Conservation (phyloP, 2,888 invertebrate species). For the Geophilus truncorum region DNA sequence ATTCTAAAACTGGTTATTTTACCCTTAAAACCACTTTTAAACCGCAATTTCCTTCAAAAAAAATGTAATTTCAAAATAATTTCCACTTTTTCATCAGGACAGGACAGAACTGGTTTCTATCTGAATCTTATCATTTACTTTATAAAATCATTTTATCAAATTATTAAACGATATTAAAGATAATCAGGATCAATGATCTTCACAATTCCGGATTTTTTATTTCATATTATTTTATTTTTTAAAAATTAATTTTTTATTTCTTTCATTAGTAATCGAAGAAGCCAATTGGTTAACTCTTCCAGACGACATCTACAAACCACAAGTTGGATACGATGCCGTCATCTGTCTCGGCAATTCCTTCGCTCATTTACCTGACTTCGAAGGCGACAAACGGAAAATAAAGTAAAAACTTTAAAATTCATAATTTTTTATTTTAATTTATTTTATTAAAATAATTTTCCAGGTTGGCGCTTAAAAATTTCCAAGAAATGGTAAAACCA, state of each 20-base stretch:
- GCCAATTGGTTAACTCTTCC: slow-evolving; percentile 81
- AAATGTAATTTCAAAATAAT: too few relatives aligned
- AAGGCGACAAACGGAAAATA: slow-evolving; percentile 72
- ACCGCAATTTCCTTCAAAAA: too few relatives aligned
- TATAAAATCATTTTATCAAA: too few relatives aligned
- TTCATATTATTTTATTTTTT: slow-evolving; percentile 18
- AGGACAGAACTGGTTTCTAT: too few relatives aligned
- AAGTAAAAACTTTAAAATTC: slow-evolving; percentile 49
- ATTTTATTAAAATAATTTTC: slow-evolving; percentile 25
- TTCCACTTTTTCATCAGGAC: neutral
- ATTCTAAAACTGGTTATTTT: too few relatives aligned
- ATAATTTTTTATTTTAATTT: neutral
- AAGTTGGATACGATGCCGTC: slow-evolving; percentile 75
- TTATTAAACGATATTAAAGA: too few relatives aligned
- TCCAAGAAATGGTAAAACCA: slow-evolving; percentile 74
- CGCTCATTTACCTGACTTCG: slow-evolving; percentile 76
- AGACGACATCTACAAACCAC: slow-evolving; percentile 57
- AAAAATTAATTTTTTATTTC: neutral
- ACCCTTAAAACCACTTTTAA: too few relatives aligned
- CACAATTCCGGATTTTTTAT: neutral
- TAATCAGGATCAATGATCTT: neutral
- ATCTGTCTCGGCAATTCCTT: slow-evolving; percentile 87
- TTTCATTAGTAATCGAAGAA: slow-evolving; percentile 72
- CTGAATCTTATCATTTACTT: too few relatives aligned
- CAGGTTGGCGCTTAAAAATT: slow-evolving; percentile 64